Base-by-base conservation (phyloP, 1,140 invertebrate species). In the Chymomyza costata region DNA sequence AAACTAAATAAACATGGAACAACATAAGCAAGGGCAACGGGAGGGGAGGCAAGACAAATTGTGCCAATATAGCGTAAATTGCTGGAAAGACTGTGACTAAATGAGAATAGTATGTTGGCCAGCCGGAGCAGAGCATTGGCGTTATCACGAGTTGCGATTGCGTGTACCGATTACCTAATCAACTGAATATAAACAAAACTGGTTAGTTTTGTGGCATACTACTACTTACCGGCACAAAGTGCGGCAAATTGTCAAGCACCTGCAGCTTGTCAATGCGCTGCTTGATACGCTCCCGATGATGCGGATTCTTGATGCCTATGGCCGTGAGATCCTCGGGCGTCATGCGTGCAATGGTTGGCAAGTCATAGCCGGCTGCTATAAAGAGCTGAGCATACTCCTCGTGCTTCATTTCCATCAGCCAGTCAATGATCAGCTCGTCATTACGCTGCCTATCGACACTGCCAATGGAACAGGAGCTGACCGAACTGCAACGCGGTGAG, bases 271-370 rank as follows among this genome's bases (percentile, higher is more conserved):
- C 95, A 76, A 99, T 98, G 88, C 99, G 97, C 39, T 95, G 91
- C 88, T 99, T 99, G 61, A 99, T 89, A 67, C 93, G 90, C 82
- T 99, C 98, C 54, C 98, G 90, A 87, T 99, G 97, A 85, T 96
- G 94, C 21, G 98, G 98, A 87, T 99, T 98, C 76, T 97, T 99
- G 65, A 99, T 98, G 69, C 92, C 92, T 70, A 93, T 92, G 32
- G 92, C 92, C 5, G 92, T 93, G 64, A 93, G 88, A 87, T 93
- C 96, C 87, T 99, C 97, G 0, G 98, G 97, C 13, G 98, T 99
- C 96, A 99, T 99, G 53, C 96, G 89, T 16, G 95, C 95, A 70
- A 99, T 97, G 0, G 97, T 99, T 14, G 95, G 92, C 88, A 99
- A 92, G 88, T 99, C 98, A 86, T 99, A 99, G 25, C 97, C 98